Conservation (phyloP, 1,140 invertebrate species). For the Acromyrmex charruanus region DNA sequence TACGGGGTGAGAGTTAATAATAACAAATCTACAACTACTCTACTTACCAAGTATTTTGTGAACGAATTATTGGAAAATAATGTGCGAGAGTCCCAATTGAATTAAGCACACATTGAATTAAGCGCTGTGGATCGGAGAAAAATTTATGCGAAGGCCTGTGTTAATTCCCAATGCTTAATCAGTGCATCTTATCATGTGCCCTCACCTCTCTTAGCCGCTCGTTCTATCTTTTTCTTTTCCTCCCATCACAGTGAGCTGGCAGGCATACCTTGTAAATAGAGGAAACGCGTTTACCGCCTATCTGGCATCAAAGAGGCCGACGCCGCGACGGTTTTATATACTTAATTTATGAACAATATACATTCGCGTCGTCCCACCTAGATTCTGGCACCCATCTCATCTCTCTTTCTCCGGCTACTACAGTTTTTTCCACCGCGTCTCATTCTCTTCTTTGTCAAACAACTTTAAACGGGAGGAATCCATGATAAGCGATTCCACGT, state of each 20-base stretch:
- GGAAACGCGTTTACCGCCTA: constrained; percentile 78
- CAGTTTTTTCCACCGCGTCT: background rate
- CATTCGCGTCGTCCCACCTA: constrained; percentile 75
- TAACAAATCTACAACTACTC: too few species aligned
- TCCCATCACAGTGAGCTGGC: constrained; percentile 48
- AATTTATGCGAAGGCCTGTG: constrained; percentile 68
- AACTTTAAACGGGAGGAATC: constrained; percentile 49
- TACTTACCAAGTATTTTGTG: background rate
- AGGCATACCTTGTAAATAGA: constrained; percentile 78
- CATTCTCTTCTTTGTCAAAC: constrained; percentile 15
- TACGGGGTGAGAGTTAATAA: too few species aligned
- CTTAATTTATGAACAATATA: constrained; percentile 85
- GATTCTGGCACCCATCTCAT: constrained; percentile 78
- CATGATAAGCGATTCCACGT: constrained; percentile 66
- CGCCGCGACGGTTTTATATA: constrained; percentile 81
- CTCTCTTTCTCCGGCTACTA: background rate
- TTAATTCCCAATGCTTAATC: constrained; percentile 80
- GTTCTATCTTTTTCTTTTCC: constrained; percentile 14
- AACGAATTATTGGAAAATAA: background rate
- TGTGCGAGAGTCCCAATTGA: background rate
- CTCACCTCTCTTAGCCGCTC: constrained; percentile 17
- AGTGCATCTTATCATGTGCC: constrained; percentile 75
- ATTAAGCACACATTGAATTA: background rate
- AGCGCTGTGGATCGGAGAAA: constrained; percentile 40
- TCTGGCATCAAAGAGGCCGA: constrained; percentile 83